Evolutionary conservation across 2,888 invertebrate species (phyloP).

Genomic region (Leptinotarsa peninsularis): DNA sequence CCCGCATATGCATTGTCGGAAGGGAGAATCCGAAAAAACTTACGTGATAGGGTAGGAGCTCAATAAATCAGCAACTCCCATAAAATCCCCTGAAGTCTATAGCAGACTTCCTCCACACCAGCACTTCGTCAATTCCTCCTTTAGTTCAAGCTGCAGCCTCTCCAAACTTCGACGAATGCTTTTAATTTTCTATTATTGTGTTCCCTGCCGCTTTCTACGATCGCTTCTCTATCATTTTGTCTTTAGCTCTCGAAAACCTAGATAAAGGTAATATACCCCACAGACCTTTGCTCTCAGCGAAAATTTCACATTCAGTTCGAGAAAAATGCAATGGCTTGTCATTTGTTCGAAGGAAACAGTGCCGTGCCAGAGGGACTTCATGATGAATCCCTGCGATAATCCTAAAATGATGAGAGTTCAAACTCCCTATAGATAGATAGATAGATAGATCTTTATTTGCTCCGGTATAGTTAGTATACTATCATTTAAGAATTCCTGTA

Average conservation of each 20-base stretch:
- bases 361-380: neutral
- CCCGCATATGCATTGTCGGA: constrained; percentile 31
- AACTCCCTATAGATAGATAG: too few relatives aligned
- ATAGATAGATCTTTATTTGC: too few relatives aligned
- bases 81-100: constrained; percentile 63
- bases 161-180: constrained; percentile 50
- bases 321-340: constrained; percentile 6
- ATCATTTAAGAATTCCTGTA: too few relatives aligned
- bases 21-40: constrained; percentile 30
- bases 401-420: too few relatives aligned
- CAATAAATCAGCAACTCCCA: constrained; percentile 63
- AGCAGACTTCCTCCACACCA: constrained; percentile 54
- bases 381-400: too few relatives aligned
- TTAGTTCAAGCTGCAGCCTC: constrained; percentile 48
- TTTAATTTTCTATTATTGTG: constrained; percentile 45
- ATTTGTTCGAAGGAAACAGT: constrained; percentile 7
- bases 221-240: constrained; percentile 38
- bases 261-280: constrained; percentile 32
- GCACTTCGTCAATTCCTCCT: constrained; percentile 47
- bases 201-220: constrained; percentile 30
- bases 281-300: constrained; percentile 28
- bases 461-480: too few relatives aligned
- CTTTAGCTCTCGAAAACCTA: constrained; percentile 29
- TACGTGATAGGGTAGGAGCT: constrained; percentile 50
- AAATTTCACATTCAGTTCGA: constrained; percentile 17